phyloP scores from a whole-genome alignment of 2,797 vertebrate species.

The Neosilurus hyrtlii region DNA sequence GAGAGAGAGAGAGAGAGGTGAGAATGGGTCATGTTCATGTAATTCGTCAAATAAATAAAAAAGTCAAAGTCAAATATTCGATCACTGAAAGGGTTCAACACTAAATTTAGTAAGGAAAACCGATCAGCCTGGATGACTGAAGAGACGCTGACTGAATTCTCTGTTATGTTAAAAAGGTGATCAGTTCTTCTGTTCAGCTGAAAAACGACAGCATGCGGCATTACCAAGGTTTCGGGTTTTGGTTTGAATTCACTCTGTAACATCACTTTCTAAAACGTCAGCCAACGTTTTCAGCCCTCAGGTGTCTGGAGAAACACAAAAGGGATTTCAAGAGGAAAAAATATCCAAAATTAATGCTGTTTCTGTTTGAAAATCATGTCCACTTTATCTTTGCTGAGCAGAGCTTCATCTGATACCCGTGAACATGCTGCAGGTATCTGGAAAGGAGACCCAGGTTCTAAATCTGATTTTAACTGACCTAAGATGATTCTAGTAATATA shows the following conservation, averaged over 20 bases:
- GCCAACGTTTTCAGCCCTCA: slow-evolving; percentile 13
- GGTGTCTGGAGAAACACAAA: slow-evolving; percentile 49
- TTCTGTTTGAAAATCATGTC: slow-evolving; percentile 41
- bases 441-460: slow-evolving; percentile 23
- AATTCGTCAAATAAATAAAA: too few relatives aligned
- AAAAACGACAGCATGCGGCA: slow-evolving; percentile 6
- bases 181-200: neutral
- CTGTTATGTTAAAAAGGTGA: slow-evolving; percentile 10
- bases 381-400: slow-evolving; percentile 36
- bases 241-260: slow-evolving; percentile 51
- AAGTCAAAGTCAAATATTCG: too few relatives aligned
- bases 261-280: slow-evolving; percentile 53
- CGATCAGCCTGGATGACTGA: neutral
- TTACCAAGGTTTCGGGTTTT: slow-evolving; percentile 52
- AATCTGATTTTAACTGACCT: slow-evolving; percentile 22
- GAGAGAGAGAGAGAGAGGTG: too few relatives aligned
- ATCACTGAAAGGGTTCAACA: neutral
- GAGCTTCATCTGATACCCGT: slow-evolving; percentile 12
- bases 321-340: slow-evolving; percentile 28
- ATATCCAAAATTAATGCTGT: slow-evolving; percentile 30
- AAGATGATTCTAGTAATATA: neutral
- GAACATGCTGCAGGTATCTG: slow-evolving; percentile 27
- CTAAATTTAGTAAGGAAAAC: neutral
- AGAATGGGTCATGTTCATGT: neutral
- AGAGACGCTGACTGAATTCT: neutral